Percentiles rank a stretch among this genome's conserved stretches.
These are phyloP conservation scores for Papilio glaucus DNA, from an alignment of 1,140 invertebrate genomes.

Conservation along the genomic window DNA sequence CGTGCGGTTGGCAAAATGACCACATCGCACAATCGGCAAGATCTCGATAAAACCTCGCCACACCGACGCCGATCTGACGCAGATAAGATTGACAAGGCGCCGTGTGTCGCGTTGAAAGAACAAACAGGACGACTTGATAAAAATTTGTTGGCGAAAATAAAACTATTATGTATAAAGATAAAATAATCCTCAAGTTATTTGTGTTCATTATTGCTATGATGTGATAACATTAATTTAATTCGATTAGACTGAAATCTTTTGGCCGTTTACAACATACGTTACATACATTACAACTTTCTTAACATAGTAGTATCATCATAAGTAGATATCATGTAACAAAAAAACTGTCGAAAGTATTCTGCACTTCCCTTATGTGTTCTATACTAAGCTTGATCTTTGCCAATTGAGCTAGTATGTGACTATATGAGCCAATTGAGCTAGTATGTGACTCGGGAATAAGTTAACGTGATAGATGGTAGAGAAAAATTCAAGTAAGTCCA, in stretches of 20 bases:
- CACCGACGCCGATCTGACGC: constrained; percentile 17
- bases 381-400: no score
- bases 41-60: constrained; percentile 17
- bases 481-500: no score
- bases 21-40: neutral
- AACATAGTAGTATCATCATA: no score
- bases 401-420: no score
- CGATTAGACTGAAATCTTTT: neutral
- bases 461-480: no score
- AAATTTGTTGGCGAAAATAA: constrained; percentile 11
- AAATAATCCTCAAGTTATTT: constrained; percentile 11
- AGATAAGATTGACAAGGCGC: constrained; percentile 10
- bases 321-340: no score
- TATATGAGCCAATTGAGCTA: no score
- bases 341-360: no score
- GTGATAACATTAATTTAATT: neutral
- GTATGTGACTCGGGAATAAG: no score
- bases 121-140: neutral
- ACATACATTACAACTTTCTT: no score
- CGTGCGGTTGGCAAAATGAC: neutral
- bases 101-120: constrained; percentile 11
- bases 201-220: constrained; percentile 11
- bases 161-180: neutral
- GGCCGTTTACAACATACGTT: no score
- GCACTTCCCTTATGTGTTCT: no score